phyloP scores from a whole-genome alignment of 2,797 vertebrate species.

The Gallinago solitaria region DNA sequence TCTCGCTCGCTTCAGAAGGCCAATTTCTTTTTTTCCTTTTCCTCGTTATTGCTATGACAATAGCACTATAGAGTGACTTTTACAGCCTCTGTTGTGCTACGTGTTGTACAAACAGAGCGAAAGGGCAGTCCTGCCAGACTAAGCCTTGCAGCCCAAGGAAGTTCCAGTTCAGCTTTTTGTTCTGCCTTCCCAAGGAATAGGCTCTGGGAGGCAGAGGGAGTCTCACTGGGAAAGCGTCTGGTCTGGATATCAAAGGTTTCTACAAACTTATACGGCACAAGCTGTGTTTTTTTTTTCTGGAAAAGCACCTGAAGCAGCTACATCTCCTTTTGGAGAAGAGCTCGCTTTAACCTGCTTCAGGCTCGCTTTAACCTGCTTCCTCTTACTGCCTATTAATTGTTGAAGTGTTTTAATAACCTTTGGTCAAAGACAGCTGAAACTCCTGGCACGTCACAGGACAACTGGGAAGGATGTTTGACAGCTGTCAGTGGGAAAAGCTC shows the following conservation, averaged over 20 bases:
- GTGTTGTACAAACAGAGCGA: not conserved
- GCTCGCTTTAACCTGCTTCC: conserved; percentile 13
- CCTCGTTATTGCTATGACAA: not conserved
- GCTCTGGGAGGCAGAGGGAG: not conserved
- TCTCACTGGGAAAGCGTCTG: not conserved
- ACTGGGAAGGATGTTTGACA: conserved; percentile 49
- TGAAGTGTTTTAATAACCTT: conserved; percentile 61
- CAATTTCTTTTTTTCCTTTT: not conserved
- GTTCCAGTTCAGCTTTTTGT: not conserved
- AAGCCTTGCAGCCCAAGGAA: not conserved
- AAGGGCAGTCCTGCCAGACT: not conserved
- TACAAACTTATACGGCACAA: not conserved
- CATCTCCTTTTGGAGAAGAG: not conserved
- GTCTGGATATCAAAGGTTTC: not conserved
- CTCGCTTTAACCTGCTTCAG: conserved; percentile 15
- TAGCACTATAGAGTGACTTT: not conserved
- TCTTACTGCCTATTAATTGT: conserved; percentile 21
- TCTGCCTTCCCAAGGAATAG: not conserved
- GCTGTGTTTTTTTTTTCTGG: not conserved
- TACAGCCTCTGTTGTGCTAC: not conserved
- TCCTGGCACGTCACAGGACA: conserved; percentile 39
- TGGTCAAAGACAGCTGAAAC: conserved; percentile 40
- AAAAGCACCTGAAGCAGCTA: conserved; percentile 19
- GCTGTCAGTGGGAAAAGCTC: conserved; percentile 45
- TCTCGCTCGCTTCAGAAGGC: not conserved